Evolutionary conservation across 2,797 vertebrate genomes (phyloP).

Genomic region (Thamnophis elegans): DNA sequence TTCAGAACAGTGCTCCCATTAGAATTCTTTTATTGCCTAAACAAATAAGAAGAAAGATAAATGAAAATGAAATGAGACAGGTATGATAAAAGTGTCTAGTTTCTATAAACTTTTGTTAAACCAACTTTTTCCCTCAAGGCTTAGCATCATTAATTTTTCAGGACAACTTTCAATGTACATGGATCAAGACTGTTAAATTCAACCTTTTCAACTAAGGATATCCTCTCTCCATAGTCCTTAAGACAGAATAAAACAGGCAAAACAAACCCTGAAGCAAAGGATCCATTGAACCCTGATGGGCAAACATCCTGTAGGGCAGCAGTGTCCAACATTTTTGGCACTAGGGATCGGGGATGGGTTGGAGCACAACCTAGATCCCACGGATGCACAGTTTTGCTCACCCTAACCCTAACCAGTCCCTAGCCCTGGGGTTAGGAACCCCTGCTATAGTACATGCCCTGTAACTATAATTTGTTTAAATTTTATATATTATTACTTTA

Average conservation of each 20-base stretch:
- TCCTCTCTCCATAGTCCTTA: background rate
- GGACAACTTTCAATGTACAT: background rate
- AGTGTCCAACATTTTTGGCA: background rate
- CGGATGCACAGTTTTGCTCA: background rate
- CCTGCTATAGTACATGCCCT: background rate
- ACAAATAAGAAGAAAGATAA: conserved; percentile 36
- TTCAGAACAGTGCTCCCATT: conserved; percentile 84
- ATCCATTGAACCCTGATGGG: background rate
- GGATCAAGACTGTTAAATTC: background rate
- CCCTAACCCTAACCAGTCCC: no score
- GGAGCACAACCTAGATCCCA: background rate
- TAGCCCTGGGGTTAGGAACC: no score
- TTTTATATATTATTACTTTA: no score
- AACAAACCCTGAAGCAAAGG: background rate
- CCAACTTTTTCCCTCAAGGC: background rate
- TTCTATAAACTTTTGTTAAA: background rate
- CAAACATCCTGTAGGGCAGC: background rate
- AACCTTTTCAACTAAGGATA: background rate
- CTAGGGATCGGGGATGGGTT: no score
- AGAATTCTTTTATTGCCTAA: conserved; percentile 84
- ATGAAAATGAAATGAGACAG: background rate
- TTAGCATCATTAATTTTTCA: background rate
- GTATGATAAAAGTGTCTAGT: background rate
- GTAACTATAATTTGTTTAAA: no score
- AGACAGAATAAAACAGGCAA: background rate